phyloP scores from a whole-genome alignment of 2,888 invertebrate species.

The Muschampia plurimacula region DNA sequence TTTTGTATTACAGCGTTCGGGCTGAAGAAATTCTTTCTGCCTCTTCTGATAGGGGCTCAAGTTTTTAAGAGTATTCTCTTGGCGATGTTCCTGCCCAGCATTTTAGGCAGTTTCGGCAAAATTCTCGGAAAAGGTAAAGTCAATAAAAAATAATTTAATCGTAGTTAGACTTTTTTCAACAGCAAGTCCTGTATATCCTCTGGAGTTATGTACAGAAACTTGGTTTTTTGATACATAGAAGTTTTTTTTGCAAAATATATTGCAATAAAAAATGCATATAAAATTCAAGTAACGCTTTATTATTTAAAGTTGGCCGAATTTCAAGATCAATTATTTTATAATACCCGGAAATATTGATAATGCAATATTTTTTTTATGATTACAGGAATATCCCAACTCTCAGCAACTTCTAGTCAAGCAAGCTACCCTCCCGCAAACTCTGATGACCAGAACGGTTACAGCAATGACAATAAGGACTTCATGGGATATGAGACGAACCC shows the following conservation, averaged over 20 bases:
- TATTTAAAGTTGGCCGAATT: too few species aligned
- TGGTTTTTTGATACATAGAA: too few species aligned
- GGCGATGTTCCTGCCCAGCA: slow-evolving; percentile 93
- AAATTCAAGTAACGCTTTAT: too few species aligned
- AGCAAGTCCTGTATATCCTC: too few species aligned
- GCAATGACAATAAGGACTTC: slow-evolving; percentile 87
- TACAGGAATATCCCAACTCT: slow-evolving; percentile 86
- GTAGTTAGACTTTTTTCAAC: too few species aligned
- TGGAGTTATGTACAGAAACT: too few species aligned
- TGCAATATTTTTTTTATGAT: slow-evolving; percentile 42
- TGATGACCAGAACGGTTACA: slow-evolving; percentile 86
- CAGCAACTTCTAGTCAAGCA: slow-evolving; percentile 77
- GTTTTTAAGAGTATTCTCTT: slow-evolving; percentile 93
- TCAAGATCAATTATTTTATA: too few species aligned
- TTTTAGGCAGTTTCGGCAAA: slow-evolving; percentile 93
- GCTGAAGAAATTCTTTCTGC: slow-evolving; percentile 93
- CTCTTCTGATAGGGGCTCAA: slow-evolving; percentile 93
- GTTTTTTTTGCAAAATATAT: too few species aligned
- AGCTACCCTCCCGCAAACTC: slow-evolving; percentile 87
- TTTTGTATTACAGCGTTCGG: slow-evolving; percentile 88
- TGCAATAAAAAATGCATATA: too few species aligned
- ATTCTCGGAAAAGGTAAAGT: slow-evolving; percentile 92
- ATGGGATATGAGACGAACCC: slow-evolving; percentile 82
- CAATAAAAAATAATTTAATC: too few species aligned
- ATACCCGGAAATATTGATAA: too few species aligned